These are phyloP conservation scores for Psylliodes chrysocephalus DNA, from an alignment of 2,888 invertebrate genomes.

Conservation along the genomic window DNA sequence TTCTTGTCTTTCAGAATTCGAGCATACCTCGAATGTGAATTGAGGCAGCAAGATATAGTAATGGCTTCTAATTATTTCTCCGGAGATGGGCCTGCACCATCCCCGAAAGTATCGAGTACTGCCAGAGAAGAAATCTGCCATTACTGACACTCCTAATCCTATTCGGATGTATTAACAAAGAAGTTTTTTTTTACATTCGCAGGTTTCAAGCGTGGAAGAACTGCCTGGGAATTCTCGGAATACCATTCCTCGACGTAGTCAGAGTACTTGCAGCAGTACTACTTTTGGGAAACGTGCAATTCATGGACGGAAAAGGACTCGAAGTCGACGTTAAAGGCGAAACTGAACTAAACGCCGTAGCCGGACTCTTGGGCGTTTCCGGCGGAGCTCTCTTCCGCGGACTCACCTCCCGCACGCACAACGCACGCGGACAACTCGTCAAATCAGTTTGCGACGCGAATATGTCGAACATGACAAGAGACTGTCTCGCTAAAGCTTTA, in stretches of 20 bases:
- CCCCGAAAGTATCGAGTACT: too few species aligned
- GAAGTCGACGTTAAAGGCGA: constrained; percentile 84
- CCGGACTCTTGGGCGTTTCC: constrained; percentile 83
- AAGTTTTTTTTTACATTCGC: constrained; percentile 38
- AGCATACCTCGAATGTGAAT: too few species aligned
- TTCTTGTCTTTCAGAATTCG: not conserved
- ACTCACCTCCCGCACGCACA: constrained; percentile 83
- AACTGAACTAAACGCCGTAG: constrained; percentile 86
- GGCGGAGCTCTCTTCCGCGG: constrained; percentile 81
- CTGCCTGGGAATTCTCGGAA: constrained; percentile 88
- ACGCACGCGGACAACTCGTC: constrained; percentile 80
- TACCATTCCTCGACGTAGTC: constrained; percentile 93
- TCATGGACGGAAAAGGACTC: constrained; percentile 81
- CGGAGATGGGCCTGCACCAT: too few species aligned
- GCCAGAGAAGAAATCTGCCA: too few species aligned
- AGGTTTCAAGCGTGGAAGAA: constrained; percentile 94
- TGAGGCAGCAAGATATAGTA: too few species aligned
- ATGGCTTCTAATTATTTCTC: too few species aligned
- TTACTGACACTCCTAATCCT: too few species aligned
- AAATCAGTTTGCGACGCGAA: constrained; percentile 86
- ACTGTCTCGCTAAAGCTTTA: constrained; percentile 89
- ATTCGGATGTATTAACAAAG: too few species aligned
- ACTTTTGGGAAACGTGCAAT: constrained; percentile 91
- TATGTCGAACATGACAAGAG: constrained; percentile 88
- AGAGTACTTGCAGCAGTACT: constrained; percentile 90